Evolutionary conservation across 1,140 invertebrate genomes (phyloP).

Genomic region (Mamestra configurata): DNA sequence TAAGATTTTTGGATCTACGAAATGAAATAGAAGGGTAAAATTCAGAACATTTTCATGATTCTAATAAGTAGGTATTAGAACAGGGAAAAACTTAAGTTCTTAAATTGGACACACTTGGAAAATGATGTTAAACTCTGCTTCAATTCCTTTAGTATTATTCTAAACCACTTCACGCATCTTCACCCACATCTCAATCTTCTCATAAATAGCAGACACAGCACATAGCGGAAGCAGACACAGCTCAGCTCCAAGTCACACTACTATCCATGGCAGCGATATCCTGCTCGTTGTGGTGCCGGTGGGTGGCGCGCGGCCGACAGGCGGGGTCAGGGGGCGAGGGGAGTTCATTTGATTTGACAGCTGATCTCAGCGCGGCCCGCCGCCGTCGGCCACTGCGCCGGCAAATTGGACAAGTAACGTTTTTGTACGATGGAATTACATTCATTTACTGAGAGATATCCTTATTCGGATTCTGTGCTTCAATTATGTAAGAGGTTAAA

Average conservation of each 20-base stretch:
- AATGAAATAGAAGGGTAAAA: too few relatives aligned
- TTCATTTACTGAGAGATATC: background rate
- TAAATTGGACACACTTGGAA: too few relatives aligned
- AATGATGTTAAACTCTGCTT: too few relatives aligned
- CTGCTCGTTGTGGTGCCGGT: background rate
- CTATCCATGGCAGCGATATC: background rate
- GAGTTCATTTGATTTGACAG: slow-evolving; percentile 33
- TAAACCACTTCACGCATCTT: too few relatives aligned
- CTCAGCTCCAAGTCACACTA: background rate
- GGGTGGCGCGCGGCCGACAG: background rate
- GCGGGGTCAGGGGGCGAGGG: background rate
- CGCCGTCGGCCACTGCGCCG: background rate
- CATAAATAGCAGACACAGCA: too few relatives aligned
- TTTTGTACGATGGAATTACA: slow-evolving; percentile 11
- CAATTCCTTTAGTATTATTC: background rate
- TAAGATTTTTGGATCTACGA: background rate
- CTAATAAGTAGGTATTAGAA: too few relatives aligned
- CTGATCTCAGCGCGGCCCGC: slow-evolving; percentile 16
- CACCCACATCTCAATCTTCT: background rate
- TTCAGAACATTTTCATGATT: too few relatives aligned
- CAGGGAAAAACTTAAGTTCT: too few relatives aligned
- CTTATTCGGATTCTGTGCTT: background rate
- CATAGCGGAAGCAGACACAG: background rate
- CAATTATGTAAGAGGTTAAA: background rate
- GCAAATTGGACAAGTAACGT: slow-evolving; percentile 27